phyloP scores from a whole-genome alignment of 1,140 invertebrate species.

The Cylas formicarius region DNA sequence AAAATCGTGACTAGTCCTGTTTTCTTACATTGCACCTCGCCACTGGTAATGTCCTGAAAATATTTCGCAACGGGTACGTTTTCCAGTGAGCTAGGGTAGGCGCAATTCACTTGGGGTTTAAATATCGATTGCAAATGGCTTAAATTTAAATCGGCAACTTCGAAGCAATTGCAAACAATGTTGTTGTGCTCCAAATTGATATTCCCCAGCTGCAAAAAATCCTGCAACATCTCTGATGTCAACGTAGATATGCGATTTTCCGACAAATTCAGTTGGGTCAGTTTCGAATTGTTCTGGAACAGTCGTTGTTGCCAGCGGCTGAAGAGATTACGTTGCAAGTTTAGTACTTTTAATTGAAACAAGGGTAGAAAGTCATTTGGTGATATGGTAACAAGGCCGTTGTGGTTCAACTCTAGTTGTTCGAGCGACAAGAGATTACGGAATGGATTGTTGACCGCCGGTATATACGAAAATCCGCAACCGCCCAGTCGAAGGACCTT shows the following conservation, averaged over 20 bases:
- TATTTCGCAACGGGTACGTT: slow-evolving; percentile 19
- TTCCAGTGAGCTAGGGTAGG: slow-evolving; percentile 15
- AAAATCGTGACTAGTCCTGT: no score
- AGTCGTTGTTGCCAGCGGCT: slow-evolving; percentile 45
- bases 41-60: slow-evolving; percentile 11
- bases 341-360: slow-evolving; percentile 42
- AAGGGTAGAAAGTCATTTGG: slow-evolving; percentile 42
- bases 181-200: slow-evolving; percentile 48
- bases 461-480: slow-evolving; percentile 44
- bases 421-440: slow-evolving; percentile 45
- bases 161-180: slow-evolving; percentile 47
- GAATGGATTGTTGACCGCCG: slow-evolving; percentile 44
- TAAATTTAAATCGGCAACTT: no score
- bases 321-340: slow-evolving; percentile 46
- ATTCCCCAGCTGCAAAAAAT: slow-evolving; percentile 43
- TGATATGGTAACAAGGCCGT: slow-evolving; percentile 43
- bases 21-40: slow-evolving; percentile 6
- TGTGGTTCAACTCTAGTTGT: slow-evolving; percentile 45
- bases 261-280: slow-evolving; percentile 41
- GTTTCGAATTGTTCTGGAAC: slow-evolving; percentile 40
- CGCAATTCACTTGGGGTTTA: slow-evolving; percentile 14
- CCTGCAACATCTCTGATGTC: slow-evolving; percentile 48
- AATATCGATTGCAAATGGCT: slow-evolving; percentile 8
- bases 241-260: slow-evolving; percentile 50
- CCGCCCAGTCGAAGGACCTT: slow-evolving; percentile 45